These are phyloP conservation scores for Cheirogaleus medius DNA, from an alignment of 2,113 vertebrate species.

Conservation along the genomic window DNA sequence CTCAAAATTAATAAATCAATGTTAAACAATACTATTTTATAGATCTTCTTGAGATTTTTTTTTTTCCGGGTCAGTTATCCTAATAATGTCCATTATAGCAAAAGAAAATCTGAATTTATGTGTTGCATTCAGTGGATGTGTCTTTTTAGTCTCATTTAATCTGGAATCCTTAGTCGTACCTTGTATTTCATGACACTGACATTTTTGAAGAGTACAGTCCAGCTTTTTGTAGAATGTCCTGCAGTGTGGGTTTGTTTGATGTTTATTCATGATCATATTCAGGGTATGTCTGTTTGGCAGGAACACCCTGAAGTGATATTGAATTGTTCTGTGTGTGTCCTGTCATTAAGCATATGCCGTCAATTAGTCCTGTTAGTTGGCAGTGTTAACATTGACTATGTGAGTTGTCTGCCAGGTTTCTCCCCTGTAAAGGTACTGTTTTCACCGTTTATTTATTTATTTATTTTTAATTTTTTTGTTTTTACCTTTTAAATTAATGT, in stretches of 20 bases:
- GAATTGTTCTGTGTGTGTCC: background rate
- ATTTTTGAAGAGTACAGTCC: background rate
- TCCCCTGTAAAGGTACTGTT: background rate
- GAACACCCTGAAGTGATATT: background rate
- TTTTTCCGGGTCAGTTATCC: background rate
- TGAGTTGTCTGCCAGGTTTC: background rate
- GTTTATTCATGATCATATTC: background rate
- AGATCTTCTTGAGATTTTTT: background rate
- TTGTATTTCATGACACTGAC: background rate
- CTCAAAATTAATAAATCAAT: background rate
- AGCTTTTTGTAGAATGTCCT: background rate
- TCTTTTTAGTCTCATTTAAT: background rate
- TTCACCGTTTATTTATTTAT: no score
- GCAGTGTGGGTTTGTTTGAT: background rate
- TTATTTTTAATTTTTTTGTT: no score
- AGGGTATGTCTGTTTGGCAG: background rate
- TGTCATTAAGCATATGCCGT: no score
- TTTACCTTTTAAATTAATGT: background rate
- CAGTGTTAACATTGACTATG: background rate
- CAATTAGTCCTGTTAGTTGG: background rate
- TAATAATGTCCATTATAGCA: background rate
- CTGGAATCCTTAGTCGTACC: background rate
- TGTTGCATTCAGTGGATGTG: background rate
- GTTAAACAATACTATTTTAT: background rate
- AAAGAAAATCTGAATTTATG: background rate